Percentiles rank a stretch among this genome's conserved stretches.
phyloP scores from a whole-genome alignment of 1,140 invertebrate species.

The Scaptodrosophila lebanonensis region DNA sequence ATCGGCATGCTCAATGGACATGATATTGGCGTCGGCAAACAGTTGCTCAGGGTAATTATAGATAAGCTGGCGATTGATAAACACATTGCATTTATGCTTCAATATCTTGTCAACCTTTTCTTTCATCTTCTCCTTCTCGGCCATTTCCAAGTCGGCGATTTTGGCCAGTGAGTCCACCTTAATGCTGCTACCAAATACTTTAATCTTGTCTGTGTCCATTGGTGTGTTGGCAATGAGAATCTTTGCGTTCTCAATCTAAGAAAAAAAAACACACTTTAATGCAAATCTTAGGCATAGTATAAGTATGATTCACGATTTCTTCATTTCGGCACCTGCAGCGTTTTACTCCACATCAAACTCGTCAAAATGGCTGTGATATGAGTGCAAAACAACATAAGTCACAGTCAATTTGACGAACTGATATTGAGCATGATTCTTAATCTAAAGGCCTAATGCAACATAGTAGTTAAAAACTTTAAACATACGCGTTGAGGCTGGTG shows the following conservation, averaged over 20 bases:
- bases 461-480: background rate
- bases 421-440: constrained; percentile 26
- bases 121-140: constrained; percentile 99
- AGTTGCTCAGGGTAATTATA: constrained; percentile 99
- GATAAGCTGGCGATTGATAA: constrained; percentile 99
- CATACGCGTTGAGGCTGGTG: constrained; percentile 87
- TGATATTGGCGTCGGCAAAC: constrained; percentile 98
- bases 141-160: constrained; percentile 97
- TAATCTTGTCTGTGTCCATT: constrained; percentile 99
- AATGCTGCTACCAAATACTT: constrained; percentile 99
- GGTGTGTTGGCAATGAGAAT: constrained; percentile 99
- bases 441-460: background rate
- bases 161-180: constrained; percentile 98
- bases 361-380: constrained; percentile 78
- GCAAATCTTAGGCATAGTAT: background rate
- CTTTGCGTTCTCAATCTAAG: constrained; percentile 91
- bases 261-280: constrained; percentile 24
- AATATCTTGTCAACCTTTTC: constrained; percentile 99
- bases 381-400: constrained; percentile 58
- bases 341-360: constrained; percentile 64
- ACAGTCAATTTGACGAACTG: constrained; percentile 71
- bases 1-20: constrained; percentile 99
- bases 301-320: too few relatives aligned
- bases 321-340: constrained; percentile 1
- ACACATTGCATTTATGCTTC: constrained; percentile 97